Evolutionary conservation across 2,797 vertebrate species (phyloP), one percentile per base, ranked within the genome.

Genomic region (Enteromius thamalakanensis): DNA sequence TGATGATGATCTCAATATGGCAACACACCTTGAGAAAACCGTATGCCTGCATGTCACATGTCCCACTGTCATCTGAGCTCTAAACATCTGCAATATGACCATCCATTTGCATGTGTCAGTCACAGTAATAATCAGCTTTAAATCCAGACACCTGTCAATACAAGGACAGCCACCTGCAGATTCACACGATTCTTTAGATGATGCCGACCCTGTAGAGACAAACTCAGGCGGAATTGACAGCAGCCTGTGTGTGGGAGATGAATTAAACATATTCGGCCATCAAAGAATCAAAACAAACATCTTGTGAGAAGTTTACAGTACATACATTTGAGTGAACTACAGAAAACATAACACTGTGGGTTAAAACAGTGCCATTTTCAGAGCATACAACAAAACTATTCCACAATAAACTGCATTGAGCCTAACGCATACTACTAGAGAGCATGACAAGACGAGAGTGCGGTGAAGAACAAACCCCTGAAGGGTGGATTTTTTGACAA

Each of bases 31-130:
- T 62, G 69, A 53, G 55, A 47, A 42, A 71, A 23, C 7, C 1
- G 0, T 40, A 3, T 68, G 51, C 21, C 64, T 81, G 32, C 9
- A 23, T 81, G 34, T 62, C 65, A 62, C 23, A 32, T 14, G 9
- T 51, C 78, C 23, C 53, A 78, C 23, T 19, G 14, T 51, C 67
- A 19, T 68, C 62, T 69, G 32, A 51, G n/a, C 60, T 65, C 26
- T 32, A 32, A 42, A 82, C 12, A 58, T 69, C 55, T 42, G 75
- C 47, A 65, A 47, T 55, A 79, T 85, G 62, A 74, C 60, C 76
- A 75, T 17, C 15, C 14, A 83, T 83, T 79, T 86, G 58, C 69
- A 76, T 83, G 49, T 86, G 69, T 76, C 85, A 83, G 53, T 53
- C 78, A 80, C 5, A n/a, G 14, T 45, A 81, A 74, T 45, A 82